Evolutionary conservation across 2,113 vertebrate genomes (phyloP), one percentile per base, ranked within the genome.

Genomic region (Pelobates fuscus): DNA sequence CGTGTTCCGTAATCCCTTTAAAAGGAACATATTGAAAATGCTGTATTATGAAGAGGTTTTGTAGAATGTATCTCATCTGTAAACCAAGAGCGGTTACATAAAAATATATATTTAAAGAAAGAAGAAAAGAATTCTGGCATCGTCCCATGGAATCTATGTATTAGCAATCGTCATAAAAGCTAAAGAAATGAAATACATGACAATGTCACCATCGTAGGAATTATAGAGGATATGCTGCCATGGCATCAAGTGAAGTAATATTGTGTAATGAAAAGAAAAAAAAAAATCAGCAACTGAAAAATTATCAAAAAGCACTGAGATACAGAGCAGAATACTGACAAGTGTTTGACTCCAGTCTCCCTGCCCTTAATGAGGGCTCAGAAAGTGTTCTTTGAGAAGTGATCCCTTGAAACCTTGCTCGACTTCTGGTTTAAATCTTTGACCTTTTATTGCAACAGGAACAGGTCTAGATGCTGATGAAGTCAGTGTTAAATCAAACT

Each of bases 101-200:
- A 49, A n/a, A 29, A 11, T 49, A 49, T 17, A 49, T 5, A n/a
- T n/a, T n/a, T n/a, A n/a, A n/a, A 55, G 21, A 46, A 32, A 27
- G 25, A 26, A 18, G 10, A 17, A 17, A 26, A 20, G 60, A 63
- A 41, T 60, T 44, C 37, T 67, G 7, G 57, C 24, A 20, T 75
- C 14, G 67, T 49, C 54, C 49, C 55, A 46, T 5, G 18, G 63
- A 60, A 23, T 37, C 32, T 37, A 37, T 67, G 46, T 18, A 46
- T 67, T 30, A 59, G 59, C 21, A 44, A 12, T 20, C 32, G 24
- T 26, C 32, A 66, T 74, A 66, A 66, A n/a, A 74, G 29, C 71
- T 58, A 75, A 59, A 67, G 32, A 75, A 75, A 75, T 75, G 52
- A 75, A 75, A 75, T 60, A 18, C 72, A 41, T 67, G 72, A 67